A percentile compares a stretch with the other conserved stretches of the same genome.
Evolutionary conservation across 1,140 invertebrate genomes (phyloP).

Genomic region (Ostrea denselamellosa): DNA sequence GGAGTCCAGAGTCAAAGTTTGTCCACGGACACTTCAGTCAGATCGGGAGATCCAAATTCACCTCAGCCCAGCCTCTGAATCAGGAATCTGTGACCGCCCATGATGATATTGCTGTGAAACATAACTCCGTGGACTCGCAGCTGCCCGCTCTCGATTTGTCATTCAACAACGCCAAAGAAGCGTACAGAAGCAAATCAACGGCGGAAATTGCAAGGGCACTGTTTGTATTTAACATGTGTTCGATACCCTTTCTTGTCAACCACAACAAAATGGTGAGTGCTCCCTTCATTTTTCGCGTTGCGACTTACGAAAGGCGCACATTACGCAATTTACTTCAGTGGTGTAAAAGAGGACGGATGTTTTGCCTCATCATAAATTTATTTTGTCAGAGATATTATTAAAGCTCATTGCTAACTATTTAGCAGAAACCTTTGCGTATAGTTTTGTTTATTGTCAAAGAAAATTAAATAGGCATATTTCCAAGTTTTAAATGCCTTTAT

Average conservation of each 20-base stretch:
- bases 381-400: no score
- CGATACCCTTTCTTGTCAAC: slow-evolving; percentile 92
- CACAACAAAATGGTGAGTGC: slow-evolving; percentile 94
- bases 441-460: no score
- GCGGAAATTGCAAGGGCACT: slow-evolving; percentile 94
- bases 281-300: background rate
- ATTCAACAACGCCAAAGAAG: slow-evolving; percentile 83
- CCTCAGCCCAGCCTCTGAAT: background rate
- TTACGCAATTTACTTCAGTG: background rate
- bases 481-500: no score
- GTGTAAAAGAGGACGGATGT: no score
- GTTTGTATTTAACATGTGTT: slow-evolving; percentile 95
- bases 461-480: no score
- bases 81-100: background rate
- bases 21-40: background rate
- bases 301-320: no score
- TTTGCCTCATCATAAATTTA: no score
- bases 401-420: no score
- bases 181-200: slow-evolving; percentile 91
- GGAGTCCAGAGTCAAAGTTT: slow-evolving; percentile 1
- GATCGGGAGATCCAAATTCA: background rate
- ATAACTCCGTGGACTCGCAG: background rate
- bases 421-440: no score
- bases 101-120: background rate
- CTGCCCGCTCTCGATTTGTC: slow-evolving; percentile 84